Base-by-base conservation (phyloP, 1,140 invertebrate genomes). In the Nixonia krombeini region DNA sequence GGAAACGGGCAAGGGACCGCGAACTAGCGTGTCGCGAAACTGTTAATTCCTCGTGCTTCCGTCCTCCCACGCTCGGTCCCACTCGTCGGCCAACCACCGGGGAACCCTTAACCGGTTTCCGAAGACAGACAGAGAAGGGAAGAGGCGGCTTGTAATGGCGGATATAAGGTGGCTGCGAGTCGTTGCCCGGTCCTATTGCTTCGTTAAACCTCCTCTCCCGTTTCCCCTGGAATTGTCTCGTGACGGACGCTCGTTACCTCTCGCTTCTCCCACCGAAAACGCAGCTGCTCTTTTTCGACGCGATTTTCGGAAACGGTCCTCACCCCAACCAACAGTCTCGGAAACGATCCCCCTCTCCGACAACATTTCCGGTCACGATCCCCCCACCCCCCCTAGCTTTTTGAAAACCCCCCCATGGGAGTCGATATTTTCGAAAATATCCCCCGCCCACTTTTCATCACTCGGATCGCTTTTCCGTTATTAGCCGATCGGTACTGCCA, bases 271-370 rank as follows among this genome's bases (percentile, higher is more conserved):
- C 16, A 12, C 41, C 40, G 29, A 55, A 57, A 63, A 66, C n/a
- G 50, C 69, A 72, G 61, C 61, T 61, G 70, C 64, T 72, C 56
- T 68, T 68, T 72, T 72, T n/a, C n/a, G n/a, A n/a, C n/a, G n/a
- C n/a, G n/a, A n/a, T n/a, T n/a, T n/a, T n/a, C n/a, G n/a, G n/a
- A n/a, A n/a, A n/a, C n/a, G n/a, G n/a, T n/a, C n/a, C n/a, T n/a
- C n/a, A n/a, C n/a, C n/a, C n/a, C n/a, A n/a, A n/a, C n/a, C n/a
- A n/a, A n/a, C n/a, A n/a, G n/a, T n/a, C n/a, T n/a, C n/a, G n/a
- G n/a, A n/a, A n/a, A n/a, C n/a, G n/a, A n/a, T n/a, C n/a, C n/a
- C n/a, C n/a, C n/a, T n/a, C n/a, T n/a, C n/a, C n/a, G n/a, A n/a
- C n/a, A n/a, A n/a, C n/a, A n/a, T n/a, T n/a, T n/a, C n/a, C n/a